phyloP scores from a whole-genome alignment of 92 coral and sea anemone genomes.

The Pocillopora grandis region DNA sequence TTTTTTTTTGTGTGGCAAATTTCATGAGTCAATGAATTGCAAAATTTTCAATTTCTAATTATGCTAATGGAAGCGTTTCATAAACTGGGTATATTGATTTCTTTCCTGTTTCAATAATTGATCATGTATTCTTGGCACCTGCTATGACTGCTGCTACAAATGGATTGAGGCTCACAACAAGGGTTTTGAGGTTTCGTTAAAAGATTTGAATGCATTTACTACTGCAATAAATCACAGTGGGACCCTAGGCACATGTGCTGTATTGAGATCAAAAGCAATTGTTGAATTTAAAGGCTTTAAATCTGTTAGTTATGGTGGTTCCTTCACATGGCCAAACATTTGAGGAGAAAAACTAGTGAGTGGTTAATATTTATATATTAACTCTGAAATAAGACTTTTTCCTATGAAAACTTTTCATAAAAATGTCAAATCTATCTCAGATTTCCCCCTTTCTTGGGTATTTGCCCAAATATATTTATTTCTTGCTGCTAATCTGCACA shows the following conservation, averaged over 20 bases:
- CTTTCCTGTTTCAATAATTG: conserved; percentile 16
- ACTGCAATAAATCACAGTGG: neutral
- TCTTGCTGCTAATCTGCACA: too few relatives aligned
- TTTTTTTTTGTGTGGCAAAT: too few relatives aligned
- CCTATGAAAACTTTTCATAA: too few relatives aligned
- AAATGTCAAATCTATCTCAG: too few relatives aligned
- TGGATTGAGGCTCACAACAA: conserved; percentile 54
- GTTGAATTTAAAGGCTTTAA: neutral
- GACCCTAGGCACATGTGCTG: neutral
- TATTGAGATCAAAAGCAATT: neutral
- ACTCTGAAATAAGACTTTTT: too few relatives aligned
- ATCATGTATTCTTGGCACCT: conserved; percentile 31
- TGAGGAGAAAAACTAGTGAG: conserved; percentile 25
- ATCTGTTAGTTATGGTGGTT: conserved; percentile 21
- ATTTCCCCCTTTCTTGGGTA: too few relatives aligned
- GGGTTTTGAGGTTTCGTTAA: neutral
- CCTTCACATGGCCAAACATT: conserved; percentile 37
- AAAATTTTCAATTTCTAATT: neutral
- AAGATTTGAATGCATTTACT: conserved; percentile 6
- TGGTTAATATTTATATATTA: neutral
- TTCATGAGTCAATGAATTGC: neutral
- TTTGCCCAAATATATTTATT: too few relatives aligned
- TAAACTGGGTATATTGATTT: neutral
- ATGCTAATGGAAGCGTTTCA: neutral
- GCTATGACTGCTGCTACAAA: conserved; percentile 36